Evolutionary conservation across 2,797 vertebrate genomes (phyloP).

Genomic region (Tokudaia tokunoshimensis): DNA sequence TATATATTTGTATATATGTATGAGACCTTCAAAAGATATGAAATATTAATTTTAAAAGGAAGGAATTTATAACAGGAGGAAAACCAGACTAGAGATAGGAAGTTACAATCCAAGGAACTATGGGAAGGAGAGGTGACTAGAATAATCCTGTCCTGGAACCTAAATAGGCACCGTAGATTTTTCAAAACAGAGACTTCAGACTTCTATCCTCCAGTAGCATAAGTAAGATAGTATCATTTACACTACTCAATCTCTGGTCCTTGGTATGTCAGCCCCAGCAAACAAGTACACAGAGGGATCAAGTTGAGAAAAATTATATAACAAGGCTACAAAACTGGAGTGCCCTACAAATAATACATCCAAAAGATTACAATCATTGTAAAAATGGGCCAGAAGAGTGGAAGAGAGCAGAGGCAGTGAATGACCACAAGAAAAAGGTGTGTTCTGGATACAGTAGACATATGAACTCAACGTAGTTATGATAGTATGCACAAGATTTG

Average conservation of each 20-base stretch:
- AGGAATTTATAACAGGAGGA: not conserved
- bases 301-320: not conserved
- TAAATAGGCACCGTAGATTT: not conserved
- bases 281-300: not conserved
- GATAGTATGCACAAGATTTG: too few species aligned
- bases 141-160: not conserved
- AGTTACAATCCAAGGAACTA: not conserved
- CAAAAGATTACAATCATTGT: not conserved
- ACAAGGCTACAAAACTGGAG: not conserved
- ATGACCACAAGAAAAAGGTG: not conserved
- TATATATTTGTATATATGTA: not conserved
- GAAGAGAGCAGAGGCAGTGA: not conserved
- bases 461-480: not conserved
- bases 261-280: not conserved
- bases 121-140: not conserved
- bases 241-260: accelerated
- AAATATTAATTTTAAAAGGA: not conserved
- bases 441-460: not conserved
- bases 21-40: not conserved
- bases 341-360: not conserved
- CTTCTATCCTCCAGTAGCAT: not conserved
- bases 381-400: not conserved
- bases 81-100: accelerated
- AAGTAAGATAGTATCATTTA: not conserved
- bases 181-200: not conserved